A percentile compares a stretch with the other conserved stretches of the same genome.
Evolutionary conservation across 2,113 vertebrate genomes (phyloP).

Genomic region (Vireo altiloquus): DNA sequence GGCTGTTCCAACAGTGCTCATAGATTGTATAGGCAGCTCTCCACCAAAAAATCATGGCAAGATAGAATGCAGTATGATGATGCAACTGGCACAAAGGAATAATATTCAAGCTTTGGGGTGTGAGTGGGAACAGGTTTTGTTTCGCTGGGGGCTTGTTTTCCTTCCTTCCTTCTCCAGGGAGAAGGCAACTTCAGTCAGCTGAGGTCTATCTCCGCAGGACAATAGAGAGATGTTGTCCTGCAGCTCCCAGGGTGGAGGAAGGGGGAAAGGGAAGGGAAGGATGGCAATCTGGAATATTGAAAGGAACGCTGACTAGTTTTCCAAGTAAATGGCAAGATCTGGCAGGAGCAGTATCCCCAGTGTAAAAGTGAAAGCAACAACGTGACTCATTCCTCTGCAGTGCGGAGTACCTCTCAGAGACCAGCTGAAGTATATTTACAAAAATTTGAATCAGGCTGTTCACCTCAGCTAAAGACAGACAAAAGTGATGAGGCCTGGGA

Average conservation of each 20-base stretch:
- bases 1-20: conserved; percentile 57
- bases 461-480: conserved; percentile 28
- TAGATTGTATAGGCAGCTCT: conserved; percentile 48
- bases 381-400: conserved; percentile 66
- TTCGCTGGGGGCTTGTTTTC: not conserved
- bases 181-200: not conserved
- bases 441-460: conserved; percentile 42
- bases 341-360: conserved; percentile 52
- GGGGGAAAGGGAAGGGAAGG: not conserved
- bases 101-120: not conserved
- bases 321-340: conserved; percentile 58
- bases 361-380: conserved; percentile 57
- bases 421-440: conserved; percentile 39
- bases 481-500: not conserved
- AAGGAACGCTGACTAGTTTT: conserved; percentile 7
- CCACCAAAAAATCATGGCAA: conserved; percentile 34
- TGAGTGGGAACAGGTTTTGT: not conserved
- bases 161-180: not conserved
- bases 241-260: not conserved
- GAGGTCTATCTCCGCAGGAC: not conserved
- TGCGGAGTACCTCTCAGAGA: conserved; percentile 54
- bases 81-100: not conserved
- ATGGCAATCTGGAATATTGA: not conserved
- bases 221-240: not conserved
- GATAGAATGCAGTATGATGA: not conserved